Base-by-base conservation (phyloP, 1,140 invertebrate species). In the Heliothis virescens region DNA sequence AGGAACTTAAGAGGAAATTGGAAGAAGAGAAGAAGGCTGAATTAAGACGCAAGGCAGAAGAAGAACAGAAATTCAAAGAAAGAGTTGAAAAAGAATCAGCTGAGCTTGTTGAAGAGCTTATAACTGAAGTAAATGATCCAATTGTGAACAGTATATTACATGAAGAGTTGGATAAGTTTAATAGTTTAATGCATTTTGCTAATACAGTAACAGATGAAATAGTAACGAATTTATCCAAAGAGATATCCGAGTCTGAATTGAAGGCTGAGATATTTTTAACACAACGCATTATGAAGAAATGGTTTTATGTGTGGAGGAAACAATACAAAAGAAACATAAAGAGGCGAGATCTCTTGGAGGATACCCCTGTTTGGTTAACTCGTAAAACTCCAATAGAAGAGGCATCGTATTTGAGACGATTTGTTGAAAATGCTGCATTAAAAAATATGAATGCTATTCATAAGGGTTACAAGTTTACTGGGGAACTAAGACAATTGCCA, bases 341-440 rank as follows among this genome's bases (percentile, higher is more conserved):
- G 91, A 93, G 92, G 63, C 90, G 91, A 62, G 93, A 83, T 81
- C 91, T 96, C 11, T 86, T 97, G 48, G 95, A 96, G 79, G 94
- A 95, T 75, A 96, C 95, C 9, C 96, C 96, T 0, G 93, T 96
- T 16, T 97, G 96, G 96, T 84, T 96, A 18, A 91, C 95, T 55
- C 90, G 90, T 11, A 91, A 92, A 15, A 95, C 95, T 57, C 88
- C 95, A 0, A 74, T 90, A 5, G 92, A 96, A 77, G 95, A 95
- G 87, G 96, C 96, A 11, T 84, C 83, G 12, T 90, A 90, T 81
- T 83, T 96, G 1, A 95, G 95, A 60, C 86, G 91, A 29, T 82
- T 94, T 1, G 91, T 95, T 26, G 95, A 96, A 87, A 83, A 94
- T 18, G 79, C 95, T 16, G 95, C 95, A 9, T 88, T 96, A 18